These are phyloP conservation scores for Oncorhynchus masou DNA, from an alignment of 2,113 vertebrate species.

Conservation along the genomic window DNA sequence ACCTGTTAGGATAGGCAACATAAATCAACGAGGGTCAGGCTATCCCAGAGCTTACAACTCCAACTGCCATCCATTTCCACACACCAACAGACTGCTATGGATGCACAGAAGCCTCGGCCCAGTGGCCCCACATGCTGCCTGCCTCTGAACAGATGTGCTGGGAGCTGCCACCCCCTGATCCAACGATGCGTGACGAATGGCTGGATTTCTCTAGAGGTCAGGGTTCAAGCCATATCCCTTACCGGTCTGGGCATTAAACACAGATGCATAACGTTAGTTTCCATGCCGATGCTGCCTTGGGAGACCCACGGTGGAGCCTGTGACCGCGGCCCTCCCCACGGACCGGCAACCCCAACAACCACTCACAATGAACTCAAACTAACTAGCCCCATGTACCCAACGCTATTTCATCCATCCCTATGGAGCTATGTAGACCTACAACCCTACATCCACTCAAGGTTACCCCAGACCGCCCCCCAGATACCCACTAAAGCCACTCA, in stretches of 20 bases:
- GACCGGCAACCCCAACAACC: slow-evolving; percentile 9
- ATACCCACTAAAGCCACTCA: slow-evolving; percentile 26
- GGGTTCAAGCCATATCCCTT: slow-evolving; percentile 69
- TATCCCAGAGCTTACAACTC: slow-evolving; percentile 3
- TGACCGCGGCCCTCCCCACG: not conserved
- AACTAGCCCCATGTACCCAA: slow-evolving; percentile 14
- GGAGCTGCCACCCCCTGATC: slow-evolving; percentile 49
- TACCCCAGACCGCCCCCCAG: slow-evolving; percentile 1
- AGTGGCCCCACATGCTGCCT: slow-evolving; percentile 45
- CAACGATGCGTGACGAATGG: slow-evolving; percentile 58
- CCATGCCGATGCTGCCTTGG: slow-evolving; percentile 24
- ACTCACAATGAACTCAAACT: not conserved
- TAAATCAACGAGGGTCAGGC: slow-evolving; percentile 27
- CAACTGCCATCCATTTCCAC: slow-evolving; percentile 36
- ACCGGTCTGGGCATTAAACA: slow-evolving; percentile 61
- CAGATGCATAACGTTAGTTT: slow-evolving; percentile 68
- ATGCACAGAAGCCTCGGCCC: slow-evolving; percentile 36
- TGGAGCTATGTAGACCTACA: not conserved
- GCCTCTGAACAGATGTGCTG: slow-evolving; percentile 69
- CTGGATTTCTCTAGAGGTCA: slow-evolving; percentile 59
- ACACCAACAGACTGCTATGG: slow-evolving; percentile 35
- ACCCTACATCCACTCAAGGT: not conserved
- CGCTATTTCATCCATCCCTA: slow-evolving; percentile 1
- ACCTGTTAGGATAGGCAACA: slow-evolving; percentile 26
- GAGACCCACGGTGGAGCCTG: not conserved